Conservation (phyloP, 2,797 vertebrate species). For the Bovichtus diacanthus region DNA sequence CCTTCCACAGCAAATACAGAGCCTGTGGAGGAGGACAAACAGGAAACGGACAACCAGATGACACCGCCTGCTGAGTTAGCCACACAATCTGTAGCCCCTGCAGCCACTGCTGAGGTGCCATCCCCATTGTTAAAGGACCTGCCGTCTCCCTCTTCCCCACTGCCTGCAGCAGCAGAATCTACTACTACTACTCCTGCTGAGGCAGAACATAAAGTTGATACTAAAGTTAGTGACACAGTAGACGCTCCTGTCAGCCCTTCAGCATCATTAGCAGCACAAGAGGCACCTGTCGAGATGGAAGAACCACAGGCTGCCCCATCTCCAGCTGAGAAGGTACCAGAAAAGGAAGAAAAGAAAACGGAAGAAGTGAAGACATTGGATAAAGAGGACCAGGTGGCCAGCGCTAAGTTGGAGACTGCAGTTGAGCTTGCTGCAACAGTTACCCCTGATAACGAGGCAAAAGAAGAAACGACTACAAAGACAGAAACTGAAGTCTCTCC, state of each 20-base stretch:
- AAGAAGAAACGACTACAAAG: constrained; percentile 52
- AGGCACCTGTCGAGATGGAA: constrained; percentile 60
- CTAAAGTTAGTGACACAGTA: constrained; percentile 67
- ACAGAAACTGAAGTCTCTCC: constrained; percentile 42
- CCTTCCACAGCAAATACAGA: constrained; percentile 49
- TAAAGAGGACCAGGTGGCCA: constrained; percentile 52
- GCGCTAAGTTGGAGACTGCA: constrained; percentile 23
- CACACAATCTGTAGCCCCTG: constrained; percentile 52
- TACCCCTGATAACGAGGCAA: background rate
- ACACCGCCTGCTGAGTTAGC: constrained; percentile 47
- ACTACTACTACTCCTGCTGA: constrained; percentile 44
- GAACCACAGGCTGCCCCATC: constrained; percentile 37
- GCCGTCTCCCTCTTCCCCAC: constrained; percentile 53
- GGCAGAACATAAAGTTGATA: constrained; percentile 36
- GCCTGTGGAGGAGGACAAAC: constrained; percentile 55
- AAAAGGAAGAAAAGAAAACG: constrained; percentile 49
- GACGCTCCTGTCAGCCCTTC: constrained; percentile 77
- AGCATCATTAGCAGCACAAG: constrained; percentile 48
- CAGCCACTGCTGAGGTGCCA: constrained; percentile 64
- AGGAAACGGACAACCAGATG: constrained; percentile 56
- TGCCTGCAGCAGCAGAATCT: constrained; percentile 31
- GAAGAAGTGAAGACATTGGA: constrained; percentile 55
- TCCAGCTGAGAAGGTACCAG: constrained; percentile 36
- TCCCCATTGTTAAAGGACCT: constrained; percentile 74
- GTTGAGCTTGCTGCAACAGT: constrained; percentile 36